Percentiles rank a stretch among this genome's conserved stretches.
Evolutionary conservation across 2,113 vertebrate genomes (phyloP).

Genomic region (Gasterosteus aculeatus): DNA sequence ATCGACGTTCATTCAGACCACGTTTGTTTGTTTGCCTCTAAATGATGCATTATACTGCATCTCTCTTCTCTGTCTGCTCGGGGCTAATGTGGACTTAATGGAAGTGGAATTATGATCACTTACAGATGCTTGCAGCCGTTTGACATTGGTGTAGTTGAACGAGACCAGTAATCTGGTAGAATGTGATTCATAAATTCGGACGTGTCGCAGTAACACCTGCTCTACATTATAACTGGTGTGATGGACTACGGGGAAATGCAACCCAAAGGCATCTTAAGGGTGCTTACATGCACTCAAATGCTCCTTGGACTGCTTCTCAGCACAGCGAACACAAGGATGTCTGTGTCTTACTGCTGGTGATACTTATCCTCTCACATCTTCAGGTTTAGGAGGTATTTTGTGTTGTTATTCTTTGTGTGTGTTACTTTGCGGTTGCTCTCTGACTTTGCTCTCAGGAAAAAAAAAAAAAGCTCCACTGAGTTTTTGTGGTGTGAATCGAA

Average conservation of each 20-base stretch:
- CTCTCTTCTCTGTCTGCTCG: slow-evolving; percentile 29
- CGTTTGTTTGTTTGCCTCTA: slow-evolving; percentile 42
- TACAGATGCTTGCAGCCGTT: slow-evolving; percentile 65
- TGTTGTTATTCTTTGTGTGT: background rate
- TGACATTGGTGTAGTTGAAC: slow-evolving; percentile 46
- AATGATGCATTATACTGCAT: slow-evolving; percentile 55
- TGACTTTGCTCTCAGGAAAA: background rate
- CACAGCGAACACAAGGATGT: background rate
- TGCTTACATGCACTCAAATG: background rate
- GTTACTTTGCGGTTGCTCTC: background rate
- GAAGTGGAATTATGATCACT: slow-evolving; percentile 60
- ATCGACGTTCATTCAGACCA: slow-evolving; percentile 24
- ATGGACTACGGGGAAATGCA: slow-evolving; percentile 9
- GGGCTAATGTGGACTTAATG: slow-evolving; percentile 66
- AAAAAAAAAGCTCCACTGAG: background rate
- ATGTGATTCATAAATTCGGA: slow-evolving; percentile 53
- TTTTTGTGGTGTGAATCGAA: slow-evolving; percentile 20
- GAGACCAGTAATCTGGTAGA: slow-evolving; percentile 46
- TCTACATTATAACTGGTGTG: slow-evolving; percentile 46
- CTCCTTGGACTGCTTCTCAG: background rate
- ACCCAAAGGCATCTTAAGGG: background rate
- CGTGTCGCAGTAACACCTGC: slow-evolving; percentile 55
- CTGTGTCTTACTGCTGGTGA: background rate
- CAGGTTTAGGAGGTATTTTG: background rate
- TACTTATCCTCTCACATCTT: slow-evolving; percentile 12